phyloP scores from a whole-genome alignment of 2,113 vertebrate genomes.

The Chamaetylas fuelleborni region DNA sequence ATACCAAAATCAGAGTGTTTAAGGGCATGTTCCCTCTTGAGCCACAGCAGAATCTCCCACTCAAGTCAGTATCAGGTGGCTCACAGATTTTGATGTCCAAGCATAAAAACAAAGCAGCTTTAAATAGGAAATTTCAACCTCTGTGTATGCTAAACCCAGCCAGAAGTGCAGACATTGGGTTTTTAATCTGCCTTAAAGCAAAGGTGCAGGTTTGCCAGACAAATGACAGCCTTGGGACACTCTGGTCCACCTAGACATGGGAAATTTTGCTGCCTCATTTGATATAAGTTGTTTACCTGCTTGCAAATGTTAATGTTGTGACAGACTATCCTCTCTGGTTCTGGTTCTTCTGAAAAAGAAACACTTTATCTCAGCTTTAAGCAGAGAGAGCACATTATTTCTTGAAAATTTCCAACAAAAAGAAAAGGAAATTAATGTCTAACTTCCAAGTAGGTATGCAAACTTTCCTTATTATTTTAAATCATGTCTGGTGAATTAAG shows the following conservation, averaged over 20 bases:
- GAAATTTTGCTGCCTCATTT: not conserved
- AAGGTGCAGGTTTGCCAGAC: not conserved
- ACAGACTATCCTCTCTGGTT: not conserved
- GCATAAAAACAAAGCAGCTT: fast-evolving
- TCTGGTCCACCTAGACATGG: not conserved
- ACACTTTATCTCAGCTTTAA: not conserved
- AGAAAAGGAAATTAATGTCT: not conserved
- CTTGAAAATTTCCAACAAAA: not conserved
- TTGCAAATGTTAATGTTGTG: not conserved
- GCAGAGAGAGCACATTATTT: not conserved
- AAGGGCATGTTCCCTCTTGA: not conserved
- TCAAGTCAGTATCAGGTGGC: not conserved
- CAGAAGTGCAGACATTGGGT: not conserved
- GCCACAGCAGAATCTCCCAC: not conserved
- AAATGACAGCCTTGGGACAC: not conserved
- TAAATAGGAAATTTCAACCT: not conserved
- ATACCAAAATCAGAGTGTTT: not conserved
- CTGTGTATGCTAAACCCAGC: fast-evolving
- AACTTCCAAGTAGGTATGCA: not conserved
- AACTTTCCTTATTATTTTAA: not conserved
- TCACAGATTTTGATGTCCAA: not conserved
- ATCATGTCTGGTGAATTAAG: not conserved
- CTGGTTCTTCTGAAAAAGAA: not conserved
- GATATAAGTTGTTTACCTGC: not conserved
- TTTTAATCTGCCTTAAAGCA: not conserved